Conservation (phyloP, 2,888 invertebrate genomes). For the Ellobium chinense region DNA sequence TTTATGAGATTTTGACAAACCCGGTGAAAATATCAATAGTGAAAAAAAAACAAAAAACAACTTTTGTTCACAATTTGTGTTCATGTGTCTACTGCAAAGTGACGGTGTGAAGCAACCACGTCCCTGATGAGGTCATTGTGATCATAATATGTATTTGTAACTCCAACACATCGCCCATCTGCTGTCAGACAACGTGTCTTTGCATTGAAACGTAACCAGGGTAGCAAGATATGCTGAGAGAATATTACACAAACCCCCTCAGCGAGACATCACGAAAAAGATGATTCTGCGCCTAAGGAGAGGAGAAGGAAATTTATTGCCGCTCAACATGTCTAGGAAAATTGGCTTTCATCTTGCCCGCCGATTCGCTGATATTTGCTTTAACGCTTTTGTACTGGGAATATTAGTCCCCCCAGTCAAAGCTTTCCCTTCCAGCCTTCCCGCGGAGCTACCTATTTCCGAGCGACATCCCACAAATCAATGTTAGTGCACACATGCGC, state of each 20-base stretch:
- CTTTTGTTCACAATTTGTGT: too few relatives aligned
- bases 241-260: not conserved
- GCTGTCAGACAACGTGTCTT: not conserved
- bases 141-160: too few relatives aligned
- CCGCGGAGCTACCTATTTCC: not conserved
- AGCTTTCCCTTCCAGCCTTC: not conserved
- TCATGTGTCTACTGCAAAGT: too few relatives aligned
- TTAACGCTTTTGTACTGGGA: not conserved
- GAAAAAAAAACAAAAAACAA: too few relatives aligned
- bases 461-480: conserved; percentile 20
- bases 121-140: too few relatives aligned
- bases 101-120: too few relatives aligned
- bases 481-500: not conserved
- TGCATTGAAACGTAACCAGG: not conserved
- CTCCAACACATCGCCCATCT: not conserved
- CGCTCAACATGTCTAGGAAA: not conserved
- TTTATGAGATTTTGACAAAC: too few relatives aligned
- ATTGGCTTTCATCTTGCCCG: conserved; percentile 5
- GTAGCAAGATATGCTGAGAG: not conserved
- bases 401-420: not conserved
- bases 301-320: conserved; percentile 12
- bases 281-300: not conserved
- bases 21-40: too few relatives aligned
- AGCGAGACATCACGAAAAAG: not conserved
- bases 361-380: conserved; percentile 30